Percentiles rank a stretch among this genome's conserved stretches.
Evolutionary conservation across 2,797 vertebrate genomes (phyloP).

Genomic region (Adelosebastes latens): DNA sequence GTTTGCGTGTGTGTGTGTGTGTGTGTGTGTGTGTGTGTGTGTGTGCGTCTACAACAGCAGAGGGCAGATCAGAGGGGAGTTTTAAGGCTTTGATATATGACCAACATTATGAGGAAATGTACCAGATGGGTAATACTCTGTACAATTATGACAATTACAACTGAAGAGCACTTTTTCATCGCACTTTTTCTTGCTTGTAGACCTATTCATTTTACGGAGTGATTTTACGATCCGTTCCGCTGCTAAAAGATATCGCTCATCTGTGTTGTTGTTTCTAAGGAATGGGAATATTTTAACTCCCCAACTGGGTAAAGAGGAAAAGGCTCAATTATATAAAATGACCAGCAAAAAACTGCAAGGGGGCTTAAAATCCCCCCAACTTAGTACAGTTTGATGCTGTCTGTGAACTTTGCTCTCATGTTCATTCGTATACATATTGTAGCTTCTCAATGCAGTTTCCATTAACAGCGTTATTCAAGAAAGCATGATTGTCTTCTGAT

Average conservation of each 20-base stretch:
- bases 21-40: neutral
- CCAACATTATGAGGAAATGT: conserved; percentile 60
- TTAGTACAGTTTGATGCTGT: neutral
- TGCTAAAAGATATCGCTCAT: conserved; percentile 50
- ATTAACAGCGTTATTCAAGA: neutral
- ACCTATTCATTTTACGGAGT: conserved; percentile 53
- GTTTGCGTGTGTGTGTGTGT: neutral
- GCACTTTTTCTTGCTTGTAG: conserved; percentile 50
- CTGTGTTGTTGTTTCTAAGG: conserved; percentile 18
- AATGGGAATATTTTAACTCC: neutral
- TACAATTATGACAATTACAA: conserved; percentile 71
- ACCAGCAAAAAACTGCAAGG: neutral
- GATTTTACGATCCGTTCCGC: conserved; percentile 46
- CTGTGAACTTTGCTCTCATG: neutral
- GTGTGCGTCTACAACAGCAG: conserved; percentile 25
- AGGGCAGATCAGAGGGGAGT: conserved; percentile 65
- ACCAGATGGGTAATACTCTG: conserved; percentile 68
- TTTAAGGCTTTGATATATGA: conserved; percentile 70
- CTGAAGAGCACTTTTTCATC: conserved; percentile 53
- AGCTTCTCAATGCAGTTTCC: neutral
- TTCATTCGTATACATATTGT: neutral
- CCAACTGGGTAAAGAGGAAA: neutral
- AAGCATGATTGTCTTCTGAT: neutral
- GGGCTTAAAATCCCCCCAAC: neutral
- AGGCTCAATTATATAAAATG: conserved; percentile 3